Evolutionary conservation across 2,888 invertebrate genomes (phyloP).

Genomic region (Drymonia ruficornis): DNA sequence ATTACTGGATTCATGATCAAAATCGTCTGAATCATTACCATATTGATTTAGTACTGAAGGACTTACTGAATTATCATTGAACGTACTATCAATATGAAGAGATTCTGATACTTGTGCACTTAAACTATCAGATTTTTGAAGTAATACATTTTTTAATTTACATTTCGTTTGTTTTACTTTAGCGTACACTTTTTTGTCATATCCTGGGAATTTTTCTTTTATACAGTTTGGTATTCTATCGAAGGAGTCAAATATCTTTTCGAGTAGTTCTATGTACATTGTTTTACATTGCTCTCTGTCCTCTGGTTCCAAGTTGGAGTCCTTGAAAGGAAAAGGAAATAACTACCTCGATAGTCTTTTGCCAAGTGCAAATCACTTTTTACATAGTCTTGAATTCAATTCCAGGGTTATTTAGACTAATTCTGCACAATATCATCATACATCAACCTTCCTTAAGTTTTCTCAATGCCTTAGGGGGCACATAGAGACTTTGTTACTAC

Average conservation of each 20-base stretch:
- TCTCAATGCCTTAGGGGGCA: no score
- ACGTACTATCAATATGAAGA: conserved; percentile 32
- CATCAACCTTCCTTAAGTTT: no score
- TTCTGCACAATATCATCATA: no score
- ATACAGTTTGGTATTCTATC: conserved; percentile 86
- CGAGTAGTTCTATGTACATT: conserved; percentile 85
- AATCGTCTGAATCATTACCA: conserved; percentile 55
- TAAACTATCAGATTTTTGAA: conserved; percentile 61
- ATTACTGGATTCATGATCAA: conserved; percentile 52
- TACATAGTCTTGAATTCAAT: no score
- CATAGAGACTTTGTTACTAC: no score
- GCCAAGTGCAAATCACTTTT: no score
- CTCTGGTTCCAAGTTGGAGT: conserved; percentile 32
- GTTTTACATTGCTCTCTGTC: conserved; percentile 70
- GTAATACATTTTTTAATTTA: conserved; percentile 81
- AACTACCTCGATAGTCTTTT: no score
- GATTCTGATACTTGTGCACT: conserved; percentile 33
- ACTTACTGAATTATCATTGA: conserved; percentile 32
- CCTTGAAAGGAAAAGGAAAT: conserved; percentile 34
- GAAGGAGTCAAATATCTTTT: conserved; percentile 86
- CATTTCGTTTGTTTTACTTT: conserved; percentile 84
- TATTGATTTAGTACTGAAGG: conserved; percentile 43
- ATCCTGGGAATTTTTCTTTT: conserved; percentile 86
- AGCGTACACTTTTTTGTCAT: conserved; percentile 81
- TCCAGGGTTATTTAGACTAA: no score